Evolutionary conservation across 1,140 invertebrate species (phyloP), one percentile per base, ranked within the genome.

Genomic region (Nephotettix cincticeps): DNA sequence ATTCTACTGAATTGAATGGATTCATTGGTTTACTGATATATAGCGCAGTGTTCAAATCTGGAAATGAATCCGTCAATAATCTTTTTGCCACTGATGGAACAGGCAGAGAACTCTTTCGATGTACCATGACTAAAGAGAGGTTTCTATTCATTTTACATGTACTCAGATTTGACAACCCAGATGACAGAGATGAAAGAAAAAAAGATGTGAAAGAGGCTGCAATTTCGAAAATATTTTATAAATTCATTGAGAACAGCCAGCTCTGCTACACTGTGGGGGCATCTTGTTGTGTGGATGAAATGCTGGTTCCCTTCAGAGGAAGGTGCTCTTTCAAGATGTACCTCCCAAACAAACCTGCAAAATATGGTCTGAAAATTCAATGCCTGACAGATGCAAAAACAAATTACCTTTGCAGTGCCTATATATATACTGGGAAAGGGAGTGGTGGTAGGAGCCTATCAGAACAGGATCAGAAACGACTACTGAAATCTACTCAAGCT

Each of bases 311-410:
- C 36, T 83, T 81, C 71, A 61, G 77, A 54, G 81, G 81, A 28
- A 56, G 78, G 23, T 82, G 79, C 66, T 27, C 25, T 14, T 84
- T 83, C 69, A 74, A 78, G 61, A 76, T 80, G 68, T 83, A 82
- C 73, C 81, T 84, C 27, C 79, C 80, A 4, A 76, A 76, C 32
- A 84, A 85, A 78, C 82, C 83, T 1, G 77, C 75, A 58, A 83
- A 82, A n/a, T n/a, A n/a, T n/a, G n/a, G n/a, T n/a, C n/a, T n/a
- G n/a, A n/a, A n/a, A n/a, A n/a, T n/a, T n/a, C 79, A 75, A 73
- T 75, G 71, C 23, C 51, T 81, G 17, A 75, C 71, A 32, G 80
- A 82, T 72, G 73, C 77, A 13, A 73, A 70, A 71, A 80, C 75
- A n/a, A 72, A 63, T 29, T 81, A 81, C 74, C 76, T 78, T 19